Base-by-base conservation (phyloP, 2,797 vertebrate genomes). In the Poecilia gillii region DNA sequence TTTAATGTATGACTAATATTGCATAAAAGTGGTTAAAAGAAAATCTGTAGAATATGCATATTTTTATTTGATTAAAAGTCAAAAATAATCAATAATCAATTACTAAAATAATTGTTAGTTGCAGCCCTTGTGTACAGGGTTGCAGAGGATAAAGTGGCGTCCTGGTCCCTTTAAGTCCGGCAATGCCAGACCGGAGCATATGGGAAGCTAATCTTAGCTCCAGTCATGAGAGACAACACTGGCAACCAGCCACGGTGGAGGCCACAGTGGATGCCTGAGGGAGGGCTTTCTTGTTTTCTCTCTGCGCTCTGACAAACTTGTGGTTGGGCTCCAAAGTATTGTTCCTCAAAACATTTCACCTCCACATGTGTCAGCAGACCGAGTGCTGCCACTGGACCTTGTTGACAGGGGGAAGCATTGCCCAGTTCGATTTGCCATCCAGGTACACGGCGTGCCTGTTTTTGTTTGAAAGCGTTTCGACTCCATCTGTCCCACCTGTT, bases 201-300 rank as follows among this genome's bases (percentile, higher is more conserved):
- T 96, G 96, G 94, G 92, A 93, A 95, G 94, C 95, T 96, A 96
- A 96, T 96, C 96, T 96, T 96, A 96, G 95, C 94, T 87, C 73
- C 59, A 86, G 91, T 94, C 94, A 91, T 91, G 94, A 85, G 95
- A 95, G 91, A 94, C 91, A 93, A 92, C 88, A 87, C 93, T 96
- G 96, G 94, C 94, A 92, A 78, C 73, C 74, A 80, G 92, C 95
- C 96, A 95, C 92, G 59, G 85, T 90, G 89, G 90, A 90, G 90
- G 76, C 68, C 91, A 95, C 92, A 72, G 85, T 92, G 90, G 90
- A 90, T 89, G 75, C 68, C 91, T 79, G 75, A 83, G 81, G 72
- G 82, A 82, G 78, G 84, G 79, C 83, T 82, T 75, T 84, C 51
- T 76, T 70, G 45, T 62, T 87, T 66, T 66, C 81, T 75, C 80